Conservation (phyloP, 2,113 vertebrate species). For the Solea solea region DNA sequence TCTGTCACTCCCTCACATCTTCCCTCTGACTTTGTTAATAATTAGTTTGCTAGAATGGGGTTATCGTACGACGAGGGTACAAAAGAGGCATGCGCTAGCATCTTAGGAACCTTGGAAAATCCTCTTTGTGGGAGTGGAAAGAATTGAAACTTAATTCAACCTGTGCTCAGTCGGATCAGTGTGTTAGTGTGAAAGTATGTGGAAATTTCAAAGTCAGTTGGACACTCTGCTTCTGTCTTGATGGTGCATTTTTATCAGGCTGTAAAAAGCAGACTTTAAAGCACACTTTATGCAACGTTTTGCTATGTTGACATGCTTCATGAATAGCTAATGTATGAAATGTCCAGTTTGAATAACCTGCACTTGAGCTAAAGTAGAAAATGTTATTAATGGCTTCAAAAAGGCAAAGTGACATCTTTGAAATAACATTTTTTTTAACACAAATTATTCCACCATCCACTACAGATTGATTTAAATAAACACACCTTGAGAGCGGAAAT, state of each 20-base stretch:
- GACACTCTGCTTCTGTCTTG: constrained; percentile 11
- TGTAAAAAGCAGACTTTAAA: constrained; percentile 25
- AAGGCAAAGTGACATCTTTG: neutral
- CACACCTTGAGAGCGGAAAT: neutral
- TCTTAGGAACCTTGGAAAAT: constrained; percentile 62
- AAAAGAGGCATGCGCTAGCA: constrained; percentile 31
- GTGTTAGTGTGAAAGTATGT: constrained; percentile 46
- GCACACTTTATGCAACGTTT: constrained; percentile 39
- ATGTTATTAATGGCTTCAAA: neutral
- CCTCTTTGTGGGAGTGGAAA: constrained; percentile 53
- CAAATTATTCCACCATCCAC: neutral
- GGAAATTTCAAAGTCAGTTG: constrained; percentile 59
- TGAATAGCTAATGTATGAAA: constrained; percentile 24
- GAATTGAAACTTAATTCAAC: constrained; percentile 52
- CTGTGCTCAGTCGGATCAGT: constrained; percentile 32
- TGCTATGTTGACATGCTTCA: constrained; percentile 15
- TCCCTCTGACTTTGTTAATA: constrained; percentile 59
- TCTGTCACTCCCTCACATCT: constrained; percentile 52
- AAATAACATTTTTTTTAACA: neutral
- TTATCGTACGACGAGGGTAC: constrained; percentile 54
- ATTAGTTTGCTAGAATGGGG: constrained; percentile 63
- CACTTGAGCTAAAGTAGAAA: neutral
- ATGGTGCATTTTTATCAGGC: constrained; percentile 9
- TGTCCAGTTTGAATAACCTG: constrained; percentile 15
- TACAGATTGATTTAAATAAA: neutral